Conservation (phyloP, 2,113 vertebrate genomes). For the Gymnogyps californianus region DNA sequence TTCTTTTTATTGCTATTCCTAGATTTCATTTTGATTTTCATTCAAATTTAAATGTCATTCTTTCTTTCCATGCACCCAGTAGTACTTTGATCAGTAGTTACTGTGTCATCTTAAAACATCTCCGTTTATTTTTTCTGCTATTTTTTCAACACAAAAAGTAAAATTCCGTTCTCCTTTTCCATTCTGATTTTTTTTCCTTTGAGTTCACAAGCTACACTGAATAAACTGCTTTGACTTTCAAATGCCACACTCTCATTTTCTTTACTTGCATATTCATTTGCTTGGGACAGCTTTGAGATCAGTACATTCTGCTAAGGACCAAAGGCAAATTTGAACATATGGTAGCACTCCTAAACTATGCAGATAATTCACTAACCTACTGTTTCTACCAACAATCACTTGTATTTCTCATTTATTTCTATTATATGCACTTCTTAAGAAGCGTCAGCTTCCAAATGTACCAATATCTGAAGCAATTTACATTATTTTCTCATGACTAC, state of each 20-base stretch:
- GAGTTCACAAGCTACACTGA: neutral
- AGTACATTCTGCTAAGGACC: neutral
- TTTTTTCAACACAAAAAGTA: neutral
- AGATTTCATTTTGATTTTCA: neutral
- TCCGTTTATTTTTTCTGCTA: neutral
- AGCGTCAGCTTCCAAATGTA: neutral
- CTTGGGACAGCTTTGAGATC: neutral
- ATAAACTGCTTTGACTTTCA: neutral
- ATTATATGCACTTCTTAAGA: neutral
- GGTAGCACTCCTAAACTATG: neutral
- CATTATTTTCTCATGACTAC: neutral
- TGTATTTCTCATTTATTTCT: neutral
- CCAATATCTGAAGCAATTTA: neutral
- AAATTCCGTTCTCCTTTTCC: neutral
- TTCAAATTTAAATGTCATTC: neutral
- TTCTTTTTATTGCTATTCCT: neutral
- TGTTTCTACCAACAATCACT: neutral
- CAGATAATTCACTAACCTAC: neutral
- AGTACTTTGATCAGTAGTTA: neutral
- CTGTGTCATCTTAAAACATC: neutral
- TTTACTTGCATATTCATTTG: neutral
- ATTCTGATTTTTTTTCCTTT: neutral
- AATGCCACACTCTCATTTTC: neutral
- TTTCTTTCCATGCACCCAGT: neutral
- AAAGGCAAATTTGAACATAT: neutral